phyloP scores from a whole-genome alignment of 1,140 invertebrate species.

The Trichonephila inaurata region DNA sequence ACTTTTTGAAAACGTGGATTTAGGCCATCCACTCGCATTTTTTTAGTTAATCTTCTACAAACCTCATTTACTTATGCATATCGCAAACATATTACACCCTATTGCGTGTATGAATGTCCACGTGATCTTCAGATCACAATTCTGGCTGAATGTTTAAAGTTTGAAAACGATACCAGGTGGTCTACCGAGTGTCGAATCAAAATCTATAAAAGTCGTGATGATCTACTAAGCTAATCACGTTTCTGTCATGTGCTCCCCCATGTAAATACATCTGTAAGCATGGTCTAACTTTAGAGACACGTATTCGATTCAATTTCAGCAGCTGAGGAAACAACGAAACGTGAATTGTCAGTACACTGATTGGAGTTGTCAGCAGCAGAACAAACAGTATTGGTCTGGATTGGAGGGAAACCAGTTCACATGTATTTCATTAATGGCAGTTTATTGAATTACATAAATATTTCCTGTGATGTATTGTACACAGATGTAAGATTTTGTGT shows the following conservation, averaged over 20 bases:
- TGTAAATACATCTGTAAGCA: neutral
- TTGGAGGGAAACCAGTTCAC: neutral
- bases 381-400: neutral
- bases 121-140: neutral
- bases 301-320: neutral
- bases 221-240: neutral
- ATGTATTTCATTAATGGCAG: neutral
- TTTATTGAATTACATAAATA: neutral
- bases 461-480: neutral
- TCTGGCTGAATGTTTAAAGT: neutral
- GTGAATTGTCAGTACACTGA: neutral
- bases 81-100: neutral
- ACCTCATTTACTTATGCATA: neutral
- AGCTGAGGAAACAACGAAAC: neutral
- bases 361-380: neutral
- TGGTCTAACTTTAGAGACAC: neutral
- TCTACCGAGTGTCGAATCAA: neutral
- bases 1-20: neutral
- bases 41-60: neutral
- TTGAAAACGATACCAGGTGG: conserved; percentile 3
- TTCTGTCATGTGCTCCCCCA: neutral
- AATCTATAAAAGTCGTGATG: neutral
- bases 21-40: neutral
- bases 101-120: neutral
- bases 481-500: too few relatives aligned